Base-by-base conservation (phyloP, 35 echinoderm and acorn worm genomes). In the Eucidaris tribuloides region DNA sequence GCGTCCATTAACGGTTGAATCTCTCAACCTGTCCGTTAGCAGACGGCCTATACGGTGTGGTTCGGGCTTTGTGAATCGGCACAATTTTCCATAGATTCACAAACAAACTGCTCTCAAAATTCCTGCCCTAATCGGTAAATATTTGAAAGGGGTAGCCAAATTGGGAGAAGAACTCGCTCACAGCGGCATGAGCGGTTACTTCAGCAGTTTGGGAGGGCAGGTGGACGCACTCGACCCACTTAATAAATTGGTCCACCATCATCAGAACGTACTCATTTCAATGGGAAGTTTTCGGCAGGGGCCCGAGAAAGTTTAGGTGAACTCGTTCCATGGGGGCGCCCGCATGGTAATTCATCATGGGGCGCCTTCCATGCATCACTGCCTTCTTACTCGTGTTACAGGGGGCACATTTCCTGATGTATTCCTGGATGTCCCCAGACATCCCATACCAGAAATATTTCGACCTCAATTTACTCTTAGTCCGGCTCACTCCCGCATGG, bases 1-100 rank as follows among this genome's bases (percentile, higher is more conserved):
- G 74, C 68, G n/a, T 88, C 86, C 77, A 80, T 87, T 2, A 87
- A 7, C 70, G 84, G 45, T 87, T 87, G 46, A 35, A 89, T 4
- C 79, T 50, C 22, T 85, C 88, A 19, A 91, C 81, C 65, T 91
- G 81, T 38, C 81, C 81, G 33, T 91, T 91, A 7, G 81, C 45
- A 0, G 88, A 84, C 35, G 88, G 88, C 19, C 88, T n/a, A 40
- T 91, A 84, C 0, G 79, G 79, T 37, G 87, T 89, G 3, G 79
- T 89, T 13, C 65, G 34, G 1, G 45, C 42, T 46, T 89, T 83
- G 34, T 46, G 4, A 22, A 89, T 83, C 2, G 29, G 17, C 2
- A 89, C 18, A 2, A 83, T 20, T 42, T 71, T 35, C 40, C 87
- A 83, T 20, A 89, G 38, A 18, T 39, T 24, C 4, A 4, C 18